Conservation (phyloP, 1,140 invertebrate genomes). For the Trichonephila inaurata region DNA sequence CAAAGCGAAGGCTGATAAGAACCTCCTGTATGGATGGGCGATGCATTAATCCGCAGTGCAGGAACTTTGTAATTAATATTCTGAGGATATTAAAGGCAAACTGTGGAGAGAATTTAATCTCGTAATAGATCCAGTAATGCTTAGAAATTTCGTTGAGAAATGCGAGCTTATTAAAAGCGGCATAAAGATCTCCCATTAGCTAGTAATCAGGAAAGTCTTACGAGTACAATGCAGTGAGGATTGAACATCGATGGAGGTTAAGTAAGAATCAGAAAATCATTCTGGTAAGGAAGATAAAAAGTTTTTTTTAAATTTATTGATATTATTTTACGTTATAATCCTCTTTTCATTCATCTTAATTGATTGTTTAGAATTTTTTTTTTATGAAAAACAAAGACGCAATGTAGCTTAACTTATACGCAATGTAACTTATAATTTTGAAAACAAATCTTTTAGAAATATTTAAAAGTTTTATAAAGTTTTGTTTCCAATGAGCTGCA, state of each 20-base stretch:
- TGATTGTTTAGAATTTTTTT: no score
- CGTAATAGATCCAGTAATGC: background rate
- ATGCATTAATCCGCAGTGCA: background rate
- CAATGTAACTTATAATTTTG: no score
- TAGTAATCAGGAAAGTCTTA: background rate
- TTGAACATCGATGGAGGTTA: background rate
- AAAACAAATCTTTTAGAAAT: no score
- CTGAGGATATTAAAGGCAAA: background rate
- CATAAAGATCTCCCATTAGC: background rate
- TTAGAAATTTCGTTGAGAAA: background rate
- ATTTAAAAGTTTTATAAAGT: no score
- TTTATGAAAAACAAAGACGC: no score
- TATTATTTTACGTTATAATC: no score
- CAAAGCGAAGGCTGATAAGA: background rate
- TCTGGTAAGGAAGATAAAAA: no score
- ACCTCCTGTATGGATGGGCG: background rate
- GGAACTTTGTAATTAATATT: slow-evolving; percentile 2
- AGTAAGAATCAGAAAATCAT: no score
- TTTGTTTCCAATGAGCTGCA: no score
- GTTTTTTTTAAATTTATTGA: no score
- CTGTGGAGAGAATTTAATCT: background rate
- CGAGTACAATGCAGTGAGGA: background rate
- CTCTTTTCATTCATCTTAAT: no score
- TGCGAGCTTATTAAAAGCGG: background rate
- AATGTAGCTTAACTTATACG: no score